phyloP scores from a whole-genome alignment of 1,140 invertebrate species.

The Pteromalus puparum region DNA sequence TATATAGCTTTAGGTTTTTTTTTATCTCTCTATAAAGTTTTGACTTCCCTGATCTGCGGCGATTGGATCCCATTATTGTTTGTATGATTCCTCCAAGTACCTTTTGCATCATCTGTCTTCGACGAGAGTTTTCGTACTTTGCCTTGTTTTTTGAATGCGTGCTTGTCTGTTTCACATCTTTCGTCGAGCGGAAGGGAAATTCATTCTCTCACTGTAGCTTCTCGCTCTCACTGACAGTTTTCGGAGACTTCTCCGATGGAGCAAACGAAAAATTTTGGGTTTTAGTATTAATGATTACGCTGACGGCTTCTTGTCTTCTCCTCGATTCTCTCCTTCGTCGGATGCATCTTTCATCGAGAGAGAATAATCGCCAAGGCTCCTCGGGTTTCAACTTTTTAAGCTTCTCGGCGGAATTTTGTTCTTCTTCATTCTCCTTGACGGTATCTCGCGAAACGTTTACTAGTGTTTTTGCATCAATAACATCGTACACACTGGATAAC shows the following conservation, averaged over 20 bases:
- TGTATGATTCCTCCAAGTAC: conserved; percentile 41
- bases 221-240: neutral
- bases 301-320: neutral
- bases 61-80: conserved; percentile 42
- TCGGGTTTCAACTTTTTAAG: too few relatives aligned
- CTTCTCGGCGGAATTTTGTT: neutral
- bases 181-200: conserved; percentile 43
- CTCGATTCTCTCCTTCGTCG: conserved; percentile 16
- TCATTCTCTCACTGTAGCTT: neutral
- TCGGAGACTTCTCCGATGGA: conserved; percentile 1
- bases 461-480: conserved; percentile 36
- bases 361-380: too few relatives aligned
- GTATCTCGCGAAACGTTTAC: conserved; percentile 13
- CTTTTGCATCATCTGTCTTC: neutral
- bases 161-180: conserved; percentile 10
- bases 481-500: conserved; percentile 40
- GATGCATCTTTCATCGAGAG: conserved; percentile 31
- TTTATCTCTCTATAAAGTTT: conserved; percentile 30
- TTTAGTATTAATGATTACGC: conserved; percentile 70
- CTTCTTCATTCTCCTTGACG: neutral
- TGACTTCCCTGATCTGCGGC: conserved; percentile 41
- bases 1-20: conserved; percentile 48
- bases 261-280: conserved; percentile 64
- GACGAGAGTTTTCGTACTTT: conserved; percentile 42
- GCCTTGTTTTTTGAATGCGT: neutral